Evolutionary conservation across 2,888 invertebrate species (phyloP), one percentile per base, ranked within the genome.

Genomic region (Drosophila nigricruria): DNA sequence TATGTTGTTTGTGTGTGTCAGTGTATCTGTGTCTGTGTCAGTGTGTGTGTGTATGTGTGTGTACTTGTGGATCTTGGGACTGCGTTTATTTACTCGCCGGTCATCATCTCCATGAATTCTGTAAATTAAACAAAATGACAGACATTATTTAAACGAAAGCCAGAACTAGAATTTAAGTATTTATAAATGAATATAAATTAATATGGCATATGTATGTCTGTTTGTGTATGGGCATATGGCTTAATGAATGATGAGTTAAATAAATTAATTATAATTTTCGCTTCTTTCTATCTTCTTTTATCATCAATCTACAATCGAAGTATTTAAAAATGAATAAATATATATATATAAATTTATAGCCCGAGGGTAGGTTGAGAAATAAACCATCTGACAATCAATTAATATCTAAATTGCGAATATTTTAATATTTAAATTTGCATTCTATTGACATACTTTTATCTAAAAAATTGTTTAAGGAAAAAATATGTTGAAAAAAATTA

Each of bases 21-120:
- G 62, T 50, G 60, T 49, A 5, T 27, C 6, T 27, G 27, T 47
- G 30, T 30, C n/a, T 6, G 43, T 25, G 43, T 27, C 9, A 0
- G 5, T 18, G 49, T 49, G 27, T 61, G 56, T 61, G 56, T 65
- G 38, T 60, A 27, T 59, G 25, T 64, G 40, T 56, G 42, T 62
- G 43, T 53, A 32, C 34, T 45, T 61, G 43, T 43, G 67, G 68
- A 62, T 78, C 73, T 67, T 59, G 66, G 72, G 70, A 60, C 76
- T 72, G 70, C 71, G 71, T 77, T 70, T 72, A 77, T 92, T 95
- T 96, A 96, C 95, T 97, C 97, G 93, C 97, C 97, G 79, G 97
- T 97, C 97, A 97, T 97, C 97, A 97, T 97, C 93, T 97, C 97
- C 97, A 97, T 97, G 94, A 97, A 97, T 95, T 97, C 97, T 97